Evolutionary conservation across 2,888 invertebrate genomes (phyloP), one percentile per base, ranked within the genome.

Genomic region (Philereme vetulata): DNA sequence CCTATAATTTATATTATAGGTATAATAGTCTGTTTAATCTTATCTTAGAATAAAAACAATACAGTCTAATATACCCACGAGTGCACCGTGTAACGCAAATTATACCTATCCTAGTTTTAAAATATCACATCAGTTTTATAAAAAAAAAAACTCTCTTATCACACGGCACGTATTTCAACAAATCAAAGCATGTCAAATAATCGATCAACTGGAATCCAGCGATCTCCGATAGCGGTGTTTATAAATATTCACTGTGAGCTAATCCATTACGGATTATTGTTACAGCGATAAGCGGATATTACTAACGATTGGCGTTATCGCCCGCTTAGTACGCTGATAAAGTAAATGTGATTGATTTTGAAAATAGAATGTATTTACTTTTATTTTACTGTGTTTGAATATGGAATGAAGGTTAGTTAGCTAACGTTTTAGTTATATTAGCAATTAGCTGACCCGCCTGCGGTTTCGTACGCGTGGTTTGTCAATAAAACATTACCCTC

Each of bases 241-340:
- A 87, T 86, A 89, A 88, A 90, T 88, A 88, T 82, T 77, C 83
- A 74, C 70, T 77, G 77, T 78, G 82, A 79, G 87, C 77, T 91
- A 91, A 91, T 91, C 90, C 91, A 83, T 86, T 88, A 91, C 90
- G 90, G 91, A 91, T 91, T 91, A 91, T 86, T 85, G 86, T 84
- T 82, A 72, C 66, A 69, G 75, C 86, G 90, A 90, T 90, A 90
- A 88, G 81, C 72, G 70, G 71, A 74, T 78, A 79, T 84, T 81
- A 80, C 81, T 36, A 54, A 51, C 54, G 67, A 70, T 69, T 68
- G 64, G 65, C 65, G 74, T 74, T 80, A 80, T 80, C 80, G 74
- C 47, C 36, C 33, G 57, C 61, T 67, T 71, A 72, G 60, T 70
- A 68, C 65, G 60, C 65, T 69, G 80, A 78, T 80, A 79, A 75